Evolutionary conservation across 2,888 invertebrate species (phyloP), one percentile per base, ranked within the genome.

Genomic region (Sinelater perroti): DNA sequence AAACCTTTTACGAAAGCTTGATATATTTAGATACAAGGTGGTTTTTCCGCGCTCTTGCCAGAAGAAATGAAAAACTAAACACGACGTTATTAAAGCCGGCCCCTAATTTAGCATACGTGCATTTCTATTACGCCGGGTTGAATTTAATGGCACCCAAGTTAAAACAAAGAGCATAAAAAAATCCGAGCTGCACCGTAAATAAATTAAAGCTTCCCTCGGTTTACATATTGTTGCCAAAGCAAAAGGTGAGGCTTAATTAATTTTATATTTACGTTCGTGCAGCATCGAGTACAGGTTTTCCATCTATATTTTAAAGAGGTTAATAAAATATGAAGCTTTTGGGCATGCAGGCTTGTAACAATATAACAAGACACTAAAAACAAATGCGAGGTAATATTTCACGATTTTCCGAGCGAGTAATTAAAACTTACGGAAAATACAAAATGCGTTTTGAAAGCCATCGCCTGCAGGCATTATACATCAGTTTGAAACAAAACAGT

Each of bases 401-500:
- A 58, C 31, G 36, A 58, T 58, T 58, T 58, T 58, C 58, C 58
- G 54, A 54, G 58, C 58, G 58, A 58, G 58, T 58, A 58, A 58
- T 58, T 58, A 58, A 58, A 58, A 58, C 58, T 58, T 58, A 58
- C 53, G 58, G 58, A 58, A 58, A 55, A 58, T 58, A 58, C 58
- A 58, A 58, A 58, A 58, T 58, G 53, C 58, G 58, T 58, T 58
- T 58, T 58, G 59, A 55, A 55, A 59, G 59, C 59, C 59, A 55
- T 54, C 33, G 55, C 59, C 59, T 59, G 38, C 50, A 38, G 53
- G 59, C 40, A 51, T 51, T 59, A 59, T 54, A 59, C 59, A 59
- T 59, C 59, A 59, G 55, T 55, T 59, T 55, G 55, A 55, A 59
- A 59, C 59, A 59, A 59, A 59, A 59, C 59, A 59, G 55, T 59